Evolutionary conservation across 2,888 invertebrate genomes (phyloP), one percentile per base, ranked within the genome.

Genomic region (Galerucella nymphaeae): DNA sequence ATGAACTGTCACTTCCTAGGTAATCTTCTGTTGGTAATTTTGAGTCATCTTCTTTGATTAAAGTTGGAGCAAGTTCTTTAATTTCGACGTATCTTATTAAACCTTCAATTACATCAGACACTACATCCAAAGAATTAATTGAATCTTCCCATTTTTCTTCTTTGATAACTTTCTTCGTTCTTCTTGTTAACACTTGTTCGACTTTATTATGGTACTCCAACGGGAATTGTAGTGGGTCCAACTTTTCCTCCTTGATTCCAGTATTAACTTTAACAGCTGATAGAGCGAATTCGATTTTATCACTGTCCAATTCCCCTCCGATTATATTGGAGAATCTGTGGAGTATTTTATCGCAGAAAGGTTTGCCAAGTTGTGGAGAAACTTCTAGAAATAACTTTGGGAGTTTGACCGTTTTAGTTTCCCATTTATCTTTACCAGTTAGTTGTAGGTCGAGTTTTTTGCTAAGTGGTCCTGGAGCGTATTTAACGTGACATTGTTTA

Each of bases 21-120:
- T 72, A 67, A 5, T 76, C 76, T 57, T 72, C 65, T 69, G 84
- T 81, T 45, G 64, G 30, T 1, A 18, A 2, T 48, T 48, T 42
- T 62, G 80, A 81, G 55, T 84, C 82, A 75, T 87, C 86, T 76
- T 86, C 83, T 68, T 84, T 82, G 59, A 88, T 88, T 74, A 92
- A 85, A 2, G 86, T 84, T 80, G 91, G 88, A 82, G 90, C 90
- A 72, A 89, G 86, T 80, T 90, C 86, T 79, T 89, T 89, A 53
- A 90, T 89, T 82, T 91, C 90, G 45, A 92, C 89, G n/a, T 90
- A 88, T 77, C 88, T 87, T 68, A 92, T 83, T 79, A 92, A 88
- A 74, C 89, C 87, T 42, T 87, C 82, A 59, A 92, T 77, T 38
- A 91, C 84, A 70, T 77, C 55, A n/a, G 74, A 70, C 45, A 81